Evolutionary conservation across 2,113 vertebrate species (phyloP).

Genomic region (Microtus ochrogaster): DNA sequence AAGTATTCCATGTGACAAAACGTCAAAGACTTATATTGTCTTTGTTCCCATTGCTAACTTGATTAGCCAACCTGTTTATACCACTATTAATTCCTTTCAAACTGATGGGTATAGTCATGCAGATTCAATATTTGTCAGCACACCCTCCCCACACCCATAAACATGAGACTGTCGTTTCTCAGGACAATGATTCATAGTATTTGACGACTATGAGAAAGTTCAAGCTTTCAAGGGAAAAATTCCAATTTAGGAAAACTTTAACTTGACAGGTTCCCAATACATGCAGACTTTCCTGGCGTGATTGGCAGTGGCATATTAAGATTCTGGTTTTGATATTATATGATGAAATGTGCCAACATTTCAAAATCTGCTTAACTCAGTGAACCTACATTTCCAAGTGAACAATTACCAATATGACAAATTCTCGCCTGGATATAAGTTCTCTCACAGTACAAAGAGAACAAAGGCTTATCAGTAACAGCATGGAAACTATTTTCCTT

Average conservation of each 20-base stretch:
- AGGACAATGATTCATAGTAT: neutral
- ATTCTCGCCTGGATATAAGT: neutral
- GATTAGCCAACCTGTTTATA: neutral
- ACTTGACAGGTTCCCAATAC: conserved; percentile 10
- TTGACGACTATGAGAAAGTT: neutral
- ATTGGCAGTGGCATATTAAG: neutral
- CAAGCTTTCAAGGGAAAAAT: conserved; percentile 37
- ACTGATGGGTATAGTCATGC: neutral
- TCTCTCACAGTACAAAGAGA: neutral
- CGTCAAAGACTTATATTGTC: neutral
- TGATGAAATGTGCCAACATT: conserved; percentile 11
- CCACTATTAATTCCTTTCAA: conserved; percentile 19
- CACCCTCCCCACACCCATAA: neutral
- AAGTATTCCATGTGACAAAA: neutral
- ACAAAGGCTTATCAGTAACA: neutral
- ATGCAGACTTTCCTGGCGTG: neutral
- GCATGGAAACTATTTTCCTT: neutral
- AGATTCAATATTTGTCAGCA: neutral
- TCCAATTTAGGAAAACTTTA: conserved; percentile 37
- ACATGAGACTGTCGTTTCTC: neutral
- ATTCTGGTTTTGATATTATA: neutral
- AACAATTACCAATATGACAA: neutral
- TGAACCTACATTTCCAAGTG: conserved; percentile 26
- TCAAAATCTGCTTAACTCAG: conserved; percentile 11
- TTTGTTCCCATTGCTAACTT: neutral